Evolutionary conservation across 2,888 invertebrate species (phyloP).

Genomic region (Machimus rusticus): DNA sequence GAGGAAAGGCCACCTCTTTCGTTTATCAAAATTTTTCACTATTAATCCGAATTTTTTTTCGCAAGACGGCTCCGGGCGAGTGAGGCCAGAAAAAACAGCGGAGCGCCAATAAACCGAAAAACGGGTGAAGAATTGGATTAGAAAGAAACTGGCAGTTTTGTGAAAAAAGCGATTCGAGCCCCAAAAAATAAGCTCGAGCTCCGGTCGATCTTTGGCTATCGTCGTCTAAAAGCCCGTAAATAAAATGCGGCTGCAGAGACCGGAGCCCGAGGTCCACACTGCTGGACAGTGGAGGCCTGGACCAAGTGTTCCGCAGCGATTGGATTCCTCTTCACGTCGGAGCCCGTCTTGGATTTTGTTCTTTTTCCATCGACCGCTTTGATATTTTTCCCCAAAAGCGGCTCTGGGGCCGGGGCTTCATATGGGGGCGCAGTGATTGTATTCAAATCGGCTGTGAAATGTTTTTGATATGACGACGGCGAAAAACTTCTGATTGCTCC

Average conservation of each 20-base stretch:
- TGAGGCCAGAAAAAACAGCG: background rate
- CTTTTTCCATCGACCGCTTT: background rate
- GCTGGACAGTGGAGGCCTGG: background rate
- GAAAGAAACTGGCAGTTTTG: background rate
- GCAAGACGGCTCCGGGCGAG: background rate
- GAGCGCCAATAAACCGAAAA: background rate
- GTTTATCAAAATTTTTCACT: background rate
- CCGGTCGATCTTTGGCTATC: background rate
- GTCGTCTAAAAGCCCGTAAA: background rate
- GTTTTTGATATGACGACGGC: background rate
- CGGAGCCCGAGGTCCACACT: background rate
- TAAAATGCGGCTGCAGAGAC: background rate
- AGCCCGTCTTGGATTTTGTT: background rate
- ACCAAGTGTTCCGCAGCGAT: background rate
- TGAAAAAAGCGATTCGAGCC: background rate
- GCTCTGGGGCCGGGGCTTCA: background rate
- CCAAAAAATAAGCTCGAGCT: background rate
- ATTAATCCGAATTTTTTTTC: background rate
- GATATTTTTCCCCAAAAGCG: background rate
- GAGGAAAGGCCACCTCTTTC: background rate
- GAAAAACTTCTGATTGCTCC: background rate
- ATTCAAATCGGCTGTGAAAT: slow-evolving; percentile 26
- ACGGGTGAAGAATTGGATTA: background rate
- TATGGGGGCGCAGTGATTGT: slow-evolving; percentile 21
- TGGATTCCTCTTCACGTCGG: slow-evolving; percentile 1